Base-by-base conservation (phyloP, 2,888 invertebrate species). In the Oscheius sp. region DNA sequence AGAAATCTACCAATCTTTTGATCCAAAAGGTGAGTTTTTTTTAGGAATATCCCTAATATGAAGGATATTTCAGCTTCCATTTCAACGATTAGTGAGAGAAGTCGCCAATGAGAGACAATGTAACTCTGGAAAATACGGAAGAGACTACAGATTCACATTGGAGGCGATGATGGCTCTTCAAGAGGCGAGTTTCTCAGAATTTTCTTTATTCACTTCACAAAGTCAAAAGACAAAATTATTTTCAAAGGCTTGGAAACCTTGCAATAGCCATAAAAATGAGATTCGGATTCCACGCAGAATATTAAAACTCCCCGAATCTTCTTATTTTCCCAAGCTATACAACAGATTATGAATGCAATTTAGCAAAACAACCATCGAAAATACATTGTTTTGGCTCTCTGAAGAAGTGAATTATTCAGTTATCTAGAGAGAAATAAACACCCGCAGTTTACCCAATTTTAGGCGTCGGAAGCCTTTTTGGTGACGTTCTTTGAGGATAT, bases 381-480 rank as follows among this genome's bases (percentile, higher is more conserved):
- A 8, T 12, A 20, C 20, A 45, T 45, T 45, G 10, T 29, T 61
- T 25, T 33, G n/a, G n/a, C n/a, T n/a, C n/a, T n/a, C n/a, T n/a
- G n/a, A n/a, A n/a, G n/a, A n/a, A n/a, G n/a, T n/a, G n/a, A n/a
- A n/a, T n/a, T n/a, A n/a, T n/a, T n/a, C n/a, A n/a, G n/a, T n/a
- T n/a, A n/a, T n/a, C n/a, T n/a, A n/a, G n/a, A n/a, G n/a, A n/a
- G n/a, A n/a, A n/a, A n/a, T n/a, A n/a, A n/a, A n/a, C n/a, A n/a
- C n/a, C n/a, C n/a, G n/a, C n/a, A 25, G 5, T n/a, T n/a, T n/a
- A n/a, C n/a, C 8, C 4, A 25, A 58, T 23, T 69, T 65, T 31
- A 69, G 69, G 76, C 74, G 1, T 55, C 76, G 0, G 76, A 76
- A 58, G 71, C 73, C 1, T 69, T 73, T 33, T 42, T 76, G 17